Conservation (phyloP, 2,888 invertebrate species). For the Drosophila macrothrix region DNA sequence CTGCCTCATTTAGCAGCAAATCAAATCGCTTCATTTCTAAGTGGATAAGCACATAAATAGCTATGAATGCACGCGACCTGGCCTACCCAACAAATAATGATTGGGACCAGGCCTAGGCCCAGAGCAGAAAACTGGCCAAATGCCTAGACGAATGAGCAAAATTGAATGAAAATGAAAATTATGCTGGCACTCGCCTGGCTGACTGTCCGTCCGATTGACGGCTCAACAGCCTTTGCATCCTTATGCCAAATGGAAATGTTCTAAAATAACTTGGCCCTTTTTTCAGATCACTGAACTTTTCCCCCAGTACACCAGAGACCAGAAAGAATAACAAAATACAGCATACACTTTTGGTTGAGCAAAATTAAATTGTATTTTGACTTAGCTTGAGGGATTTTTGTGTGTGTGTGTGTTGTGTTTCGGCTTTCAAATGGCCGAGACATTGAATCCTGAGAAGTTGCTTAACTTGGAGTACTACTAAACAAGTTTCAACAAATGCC, state of each 20-base stretch:
- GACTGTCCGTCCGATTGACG: slow-evolving; percentile 14
- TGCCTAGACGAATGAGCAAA: slow-evolving; percentile 70
- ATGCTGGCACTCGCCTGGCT: slow-evolving; percentile 60
- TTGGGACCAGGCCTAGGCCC: slow-evolving; percentile 13
- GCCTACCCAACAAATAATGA: background rate
- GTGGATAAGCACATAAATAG: slow-evolving; percentile 77
- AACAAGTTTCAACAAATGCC: slow-evolving; percentile 24
- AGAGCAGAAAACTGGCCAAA: slow-evolving; percentile 39
- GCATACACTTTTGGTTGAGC: slow-evolving; percentile 49
- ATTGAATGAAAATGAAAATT: slow-evolving; percentile 81
- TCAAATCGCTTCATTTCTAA: slow-evolving; percentile 78
- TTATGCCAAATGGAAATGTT: slow-evolving; percentile 60
- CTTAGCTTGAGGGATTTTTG: slow-evolving; percentile 44
- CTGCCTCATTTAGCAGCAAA: slow-evolving; percentile 78
- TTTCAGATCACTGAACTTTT: slow-evolving; percentile 77
- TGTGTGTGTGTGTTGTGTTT: slow-evolving; percentile 2
- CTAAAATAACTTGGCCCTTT: slow-evolving; percentile 78
- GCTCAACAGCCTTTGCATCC: slow-evolving; percentile 9
- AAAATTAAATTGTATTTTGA: slow-evolving; percentile 79
- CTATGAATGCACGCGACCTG: slow-evolving; percentile 47
- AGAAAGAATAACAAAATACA: slow-evolving; percentile 39
- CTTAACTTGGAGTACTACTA: background rate
- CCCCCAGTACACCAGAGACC: slow-evolving; percentile 11
- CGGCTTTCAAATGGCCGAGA: slow-evolving; percentile 48
- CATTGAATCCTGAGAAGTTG: slow-evolving; percentile 27